These are phyloP conservation scores for Meganola albula DNA, from an alignment of 2,888 invertebrate genomes.

Conservation along the genomic window DNA sequence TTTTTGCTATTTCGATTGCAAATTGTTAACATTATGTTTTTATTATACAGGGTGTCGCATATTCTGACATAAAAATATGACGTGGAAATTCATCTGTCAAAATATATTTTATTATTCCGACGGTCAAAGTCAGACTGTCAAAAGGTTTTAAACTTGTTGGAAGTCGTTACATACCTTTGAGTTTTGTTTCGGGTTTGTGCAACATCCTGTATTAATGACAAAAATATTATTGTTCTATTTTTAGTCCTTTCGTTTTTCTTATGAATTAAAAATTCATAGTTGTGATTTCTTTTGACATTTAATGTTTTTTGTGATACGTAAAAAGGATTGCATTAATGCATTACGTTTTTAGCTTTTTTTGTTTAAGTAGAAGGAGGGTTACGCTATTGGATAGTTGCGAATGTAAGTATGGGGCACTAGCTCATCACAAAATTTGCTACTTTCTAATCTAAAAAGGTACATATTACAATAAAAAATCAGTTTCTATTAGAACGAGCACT, in stretches of 20 bases:
- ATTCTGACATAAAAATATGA: too few relatives aligned
- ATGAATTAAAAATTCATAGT: conserved; percentile 78
- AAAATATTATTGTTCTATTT: conserved; percentile 56
- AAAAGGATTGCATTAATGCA: conserved; percentile 74
- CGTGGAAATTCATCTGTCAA: too few relatives aligned
- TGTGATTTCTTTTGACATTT: conserved; percentile 78
- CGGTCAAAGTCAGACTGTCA: too few relatives aligned
- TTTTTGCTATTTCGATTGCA: conserved; percentile 42
- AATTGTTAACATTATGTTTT: conserved; percentile 56
- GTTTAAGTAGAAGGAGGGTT: conserved; percentile 48
- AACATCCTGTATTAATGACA: conserved; percentile 37
- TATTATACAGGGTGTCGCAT: too few relatives aligned
- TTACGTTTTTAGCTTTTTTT: conserved; percentile 60
- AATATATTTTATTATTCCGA: too few relatives aligned
- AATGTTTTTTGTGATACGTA: conserved; percentile 77
- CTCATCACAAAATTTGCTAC: conserved; percentile 48
- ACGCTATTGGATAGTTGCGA: conserved; percentile 40
- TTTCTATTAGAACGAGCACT: too few relatives aligned
- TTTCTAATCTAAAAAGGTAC: conserved; percentile 60
- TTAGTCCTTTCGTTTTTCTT: conserved; percentile 60
- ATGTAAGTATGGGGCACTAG: conserved; percentile 33
- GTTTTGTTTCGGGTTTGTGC: too few relatives aligned
- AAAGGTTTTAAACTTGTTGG: too few relatives aligned
- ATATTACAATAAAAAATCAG: conserved; percentile 56
- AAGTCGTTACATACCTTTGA: too few relatives aligned